A percentile compares a stretch with the other conserved stretches of the same genome.
Conservation (phyloP, 2,888 invertebrate species). For the Halictus quadricinctus region DNA sequence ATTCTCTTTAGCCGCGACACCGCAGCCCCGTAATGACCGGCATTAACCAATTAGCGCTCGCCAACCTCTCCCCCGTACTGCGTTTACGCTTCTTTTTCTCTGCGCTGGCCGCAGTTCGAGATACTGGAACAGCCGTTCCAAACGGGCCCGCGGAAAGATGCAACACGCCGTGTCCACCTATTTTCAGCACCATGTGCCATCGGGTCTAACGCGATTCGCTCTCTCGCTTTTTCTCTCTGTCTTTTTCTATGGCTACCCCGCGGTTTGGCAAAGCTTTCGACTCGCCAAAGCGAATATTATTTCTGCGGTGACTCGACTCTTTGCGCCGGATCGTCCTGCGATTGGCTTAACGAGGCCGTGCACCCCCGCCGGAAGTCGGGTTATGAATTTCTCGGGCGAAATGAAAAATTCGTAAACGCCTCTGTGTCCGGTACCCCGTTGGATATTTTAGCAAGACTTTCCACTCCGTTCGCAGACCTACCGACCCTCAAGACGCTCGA, state of each 20-base stretch:
- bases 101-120: constrained; percentile 26
- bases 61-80: neutral
- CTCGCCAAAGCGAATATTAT: constrained; percentile 62
- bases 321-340: constrained; percentile 23
- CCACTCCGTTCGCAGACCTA: constrained; percentile 11
- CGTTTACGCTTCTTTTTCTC: neutral
- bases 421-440: neutral
- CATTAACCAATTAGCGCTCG: constrained; percentile 77
- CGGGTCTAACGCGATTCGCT: constrained; percentile 15
- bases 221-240: neutral
- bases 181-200: constrained; percentile 63
- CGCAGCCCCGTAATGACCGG: constrained; percentile 68
- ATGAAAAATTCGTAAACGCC: constrained; percentile 41
- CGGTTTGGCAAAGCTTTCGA: constrained; percentile 60
- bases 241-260: constrained; percentile 18
- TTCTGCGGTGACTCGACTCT: constrained; percentile 53
- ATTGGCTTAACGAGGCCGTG: constrained; percentile 40
- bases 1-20: constrained; percentile 67
- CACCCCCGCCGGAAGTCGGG: constrained; percentile 7
- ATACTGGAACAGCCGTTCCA: constrained; percentile 53
- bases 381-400: constrained; percentile 33
- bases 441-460: constrained; percentile 13
- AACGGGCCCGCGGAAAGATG: constrained; percentile 62
- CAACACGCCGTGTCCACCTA: constrained; percentile 55
- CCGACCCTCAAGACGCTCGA: neutral